A percentile compares a stretch with the other conserved stretches of the same genome.
These are phyloP conservation scores for Phocoena phocoena DNA, from an alignment of 2,113 vertebrate genomes.

Conservation along the genomic window DNA sequence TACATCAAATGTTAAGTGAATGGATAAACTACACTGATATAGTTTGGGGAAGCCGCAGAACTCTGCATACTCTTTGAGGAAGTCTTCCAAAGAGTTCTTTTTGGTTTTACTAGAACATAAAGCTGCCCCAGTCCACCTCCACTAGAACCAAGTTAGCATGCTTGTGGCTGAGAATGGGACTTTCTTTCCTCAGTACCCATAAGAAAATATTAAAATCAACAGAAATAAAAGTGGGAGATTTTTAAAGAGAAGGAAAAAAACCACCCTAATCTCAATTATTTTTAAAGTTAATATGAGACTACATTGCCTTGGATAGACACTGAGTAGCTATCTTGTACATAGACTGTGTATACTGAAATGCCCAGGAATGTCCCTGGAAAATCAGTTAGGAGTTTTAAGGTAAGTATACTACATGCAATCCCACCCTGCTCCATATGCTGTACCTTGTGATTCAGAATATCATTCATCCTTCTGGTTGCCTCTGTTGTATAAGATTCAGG, in stretches of 20 bases:
- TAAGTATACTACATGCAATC: not conserved
- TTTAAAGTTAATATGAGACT: constrained; percentile 29
- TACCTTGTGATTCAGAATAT: constrained; percentile 98
- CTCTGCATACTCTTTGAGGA: not conserved
- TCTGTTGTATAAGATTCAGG: constrained; percentile 97
- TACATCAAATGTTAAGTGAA: not conserved
- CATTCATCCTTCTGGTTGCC: constrained; percentile 96
- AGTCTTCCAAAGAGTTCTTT: not conserved
- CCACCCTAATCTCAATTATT: not conserved
- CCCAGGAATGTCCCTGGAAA: not conserved
- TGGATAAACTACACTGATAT: constrained; percentile 16
- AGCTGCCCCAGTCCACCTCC: not conserved
- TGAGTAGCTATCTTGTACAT: not conserved
- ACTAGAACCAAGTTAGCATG: not conserved
- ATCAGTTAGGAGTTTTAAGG: not conserved
- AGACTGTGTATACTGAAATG: not conserved
- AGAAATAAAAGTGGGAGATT: constrained; percentile 22
- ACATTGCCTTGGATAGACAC: not conserved
- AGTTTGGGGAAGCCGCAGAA: not conserved
- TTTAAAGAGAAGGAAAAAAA: not conserved
- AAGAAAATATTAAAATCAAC: constrained; percentile 10
- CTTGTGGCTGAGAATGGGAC: not conserved
- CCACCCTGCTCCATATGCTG: not conserved
- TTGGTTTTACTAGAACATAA: not conserved
- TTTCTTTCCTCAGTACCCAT: not conserved